Evolutionary conservation across 2,797 vertebrate genomes (phyloP).

Genomic region (Pelochelys cantorii): DNA sequence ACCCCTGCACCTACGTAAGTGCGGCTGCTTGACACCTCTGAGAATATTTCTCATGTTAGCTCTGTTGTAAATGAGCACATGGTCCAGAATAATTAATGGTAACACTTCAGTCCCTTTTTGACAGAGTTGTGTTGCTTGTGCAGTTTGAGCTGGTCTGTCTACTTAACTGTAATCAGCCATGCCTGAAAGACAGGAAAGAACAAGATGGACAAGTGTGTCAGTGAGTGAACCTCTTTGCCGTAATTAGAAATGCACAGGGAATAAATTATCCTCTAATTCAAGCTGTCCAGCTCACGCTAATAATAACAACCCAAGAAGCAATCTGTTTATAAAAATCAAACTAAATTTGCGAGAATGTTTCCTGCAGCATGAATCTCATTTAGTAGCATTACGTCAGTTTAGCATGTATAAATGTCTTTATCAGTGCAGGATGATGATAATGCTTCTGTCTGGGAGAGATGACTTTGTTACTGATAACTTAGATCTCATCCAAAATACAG

Average conservation of each 20-base stretch:
- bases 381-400: constrained; percentile 47
- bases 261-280: constrained; percentile 86
- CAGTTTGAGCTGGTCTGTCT: constrained; percentile 75
- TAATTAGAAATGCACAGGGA: constrained; percentile 87
- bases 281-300: constrained; percentile 86
- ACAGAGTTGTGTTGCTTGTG: constrained; percentile 77
- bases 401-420: constrained; percentile 39
- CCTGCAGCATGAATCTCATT: constrained; percentile 62
- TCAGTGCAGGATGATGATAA: background rate
- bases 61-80: constrained; percentile 80
- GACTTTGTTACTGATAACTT: background rate
- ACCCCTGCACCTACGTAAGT: constrained; percentile 76
- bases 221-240: constrained; percentile 79
- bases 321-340: constrained; percentile 79
- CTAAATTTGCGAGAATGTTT: constrained; percentile 75
- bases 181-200: constrained; percentile 79
- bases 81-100: constrained; percentile 82
- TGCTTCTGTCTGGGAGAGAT: background rate
- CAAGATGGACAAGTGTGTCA: constrained; percentile 83
- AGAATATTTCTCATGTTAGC: constrained; percentile 80
- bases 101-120: constrained; percentile 82
- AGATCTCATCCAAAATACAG: background rate
- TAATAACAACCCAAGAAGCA: constrained; percentile 82
- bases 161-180: constrained; percentile 76
- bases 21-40: constrained; percentile 80